A percentile compares a stretch with the other conserved stretches of the same genome.
phyloP scores from a whole-genome alignment of 2,888 invertebrate genomes.

The Drosophila mettleri region DNA sequence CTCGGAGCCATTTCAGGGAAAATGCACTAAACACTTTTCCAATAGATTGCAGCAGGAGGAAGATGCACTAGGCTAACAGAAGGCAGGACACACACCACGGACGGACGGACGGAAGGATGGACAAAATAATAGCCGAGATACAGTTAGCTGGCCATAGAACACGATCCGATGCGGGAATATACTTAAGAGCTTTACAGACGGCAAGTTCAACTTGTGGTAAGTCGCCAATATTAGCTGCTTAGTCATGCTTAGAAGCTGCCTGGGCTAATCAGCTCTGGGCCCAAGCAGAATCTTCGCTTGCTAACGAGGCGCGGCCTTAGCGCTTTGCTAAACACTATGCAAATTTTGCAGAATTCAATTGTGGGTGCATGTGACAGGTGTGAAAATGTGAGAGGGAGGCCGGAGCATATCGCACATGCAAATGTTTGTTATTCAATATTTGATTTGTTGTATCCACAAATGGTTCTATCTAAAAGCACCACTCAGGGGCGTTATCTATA shows the following conservation, averaged over 20 bases:
- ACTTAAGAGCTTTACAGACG: background rate
- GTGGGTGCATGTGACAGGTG: slow-evolving; percentile 26
- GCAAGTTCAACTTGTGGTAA: background rate
- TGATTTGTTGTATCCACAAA: slow-evolving; percentile 32
- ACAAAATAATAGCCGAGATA: background rate
- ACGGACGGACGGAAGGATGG: background rate
- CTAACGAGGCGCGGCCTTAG: slow-evolving; percentile 31
- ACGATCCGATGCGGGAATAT: background rate
- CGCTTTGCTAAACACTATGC: slow-evolving; percentile 61
- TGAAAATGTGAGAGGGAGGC: slow-evolving; percentile 25
- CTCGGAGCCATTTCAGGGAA: too few relatives aligned
- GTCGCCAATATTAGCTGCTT: background rate
- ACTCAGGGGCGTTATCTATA: background rate
- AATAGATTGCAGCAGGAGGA: too few relatives aligned
- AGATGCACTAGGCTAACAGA: too few relatives aligned
- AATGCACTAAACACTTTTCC: too few relatives aligned
- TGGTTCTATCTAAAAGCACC: slow-evolving; percentile 26
- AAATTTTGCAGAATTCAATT: slow-evolving; percentile 54
- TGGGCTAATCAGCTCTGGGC: background rate
- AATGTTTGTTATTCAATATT: slow-evolving; percentile 51
- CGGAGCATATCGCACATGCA: slow-evolving; percentile 45
- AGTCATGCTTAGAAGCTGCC: background rate
- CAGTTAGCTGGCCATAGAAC: background rate
- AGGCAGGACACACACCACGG: too few relatives aligned
- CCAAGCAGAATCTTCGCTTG: slow-evolving; percentile 7